A percentile compares a stretch with the other conserved stretches of the same genome.
phyloP scores from a whole-genome alignment of 2,888 invertebrate genomes.

The Arrhopalites spinosus region DNA sequence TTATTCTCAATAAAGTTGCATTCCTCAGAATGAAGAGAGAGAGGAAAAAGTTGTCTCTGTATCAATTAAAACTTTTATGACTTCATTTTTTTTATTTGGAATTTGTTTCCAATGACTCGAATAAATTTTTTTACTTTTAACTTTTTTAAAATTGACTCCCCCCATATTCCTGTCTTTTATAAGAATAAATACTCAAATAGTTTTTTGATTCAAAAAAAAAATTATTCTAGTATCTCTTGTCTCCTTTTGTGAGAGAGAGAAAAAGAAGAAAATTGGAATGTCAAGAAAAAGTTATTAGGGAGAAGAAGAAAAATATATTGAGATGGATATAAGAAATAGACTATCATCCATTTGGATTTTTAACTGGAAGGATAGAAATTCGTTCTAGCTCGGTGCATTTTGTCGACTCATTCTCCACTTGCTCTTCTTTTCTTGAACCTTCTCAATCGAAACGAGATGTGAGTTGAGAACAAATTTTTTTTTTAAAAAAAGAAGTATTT shows the following conservation, averaged over 20 bases:
- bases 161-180: too few species aligned
- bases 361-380: conserved; percentile 32
- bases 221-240: too few species aligned
- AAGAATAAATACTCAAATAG: too few species aligned
- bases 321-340: conserved; percentile 13
- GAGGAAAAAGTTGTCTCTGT: too few species aligned
- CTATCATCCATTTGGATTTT: background rate
- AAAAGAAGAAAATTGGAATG: background rate
- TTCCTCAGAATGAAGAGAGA: too few species aligned
- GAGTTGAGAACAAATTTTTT: background rate
- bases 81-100: too few species aligned
- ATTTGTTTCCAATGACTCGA: too few species aligned
- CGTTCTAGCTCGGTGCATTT: conserved; percentile 46
- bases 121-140: too few species aligned
- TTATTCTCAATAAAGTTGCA: background rate
- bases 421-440: background rate
- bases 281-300: background rate
- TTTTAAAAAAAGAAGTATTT: background rate
- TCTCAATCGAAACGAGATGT: conserved; percentile 23
- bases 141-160: too few species aligned
- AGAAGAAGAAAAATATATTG: background rate
- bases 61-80: too few species aligned
- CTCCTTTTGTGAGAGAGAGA: background rate
- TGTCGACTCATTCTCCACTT: conserved; percentile 39
- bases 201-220: too few species aligned